A percentile compares a stretch with the other conserved stretches of the same genome.
Evolutionary conservation across 2,888 invertebrate genomes (phyloP).

Genomic region (Lycaena phlaeas): DNA sequence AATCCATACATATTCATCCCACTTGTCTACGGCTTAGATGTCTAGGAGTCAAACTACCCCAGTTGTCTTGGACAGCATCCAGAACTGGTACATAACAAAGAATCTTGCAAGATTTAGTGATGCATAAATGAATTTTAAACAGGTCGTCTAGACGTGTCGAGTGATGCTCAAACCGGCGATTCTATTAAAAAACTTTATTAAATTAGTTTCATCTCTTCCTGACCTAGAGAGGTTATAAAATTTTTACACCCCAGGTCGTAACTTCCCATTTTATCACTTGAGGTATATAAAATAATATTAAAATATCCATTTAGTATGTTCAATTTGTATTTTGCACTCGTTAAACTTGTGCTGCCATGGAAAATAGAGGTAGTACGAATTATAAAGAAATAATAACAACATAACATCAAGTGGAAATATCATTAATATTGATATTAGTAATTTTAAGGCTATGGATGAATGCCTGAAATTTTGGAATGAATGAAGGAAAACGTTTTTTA

Average conservation of each 20-base stretch:
- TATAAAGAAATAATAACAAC: too few relatives aligned
- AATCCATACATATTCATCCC: too few relatives aligned
- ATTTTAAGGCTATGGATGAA: too few relatives aligned
- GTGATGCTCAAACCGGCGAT: constrained; percentile 2
- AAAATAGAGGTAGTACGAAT: too few relatives aligned
- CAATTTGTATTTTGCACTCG: too few relatives aligned
- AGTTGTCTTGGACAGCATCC: constrained; percentile 16
- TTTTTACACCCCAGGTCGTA: constrained; percentile 3
- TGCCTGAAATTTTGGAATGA: too few relatives aligned
- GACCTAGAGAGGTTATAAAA: not conserved
- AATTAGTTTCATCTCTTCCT: constrained; percentile 4
- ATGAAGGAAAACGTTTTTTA: too few relatives aligned
- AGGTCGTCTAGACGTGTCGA: constrained; percentile 9
- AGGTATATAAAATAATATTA: not conserved
- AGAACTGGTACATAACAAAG: constrained; percentile 16
- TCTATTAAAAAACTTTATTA: constrained; percentile 6
- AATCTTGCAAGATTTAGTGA: constrained; percentile 21
- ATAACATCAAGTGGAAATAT: too few relatives aligned
- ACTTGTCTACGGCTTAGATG: not conserved
- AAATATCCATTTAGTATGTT: too few relatives aligned
- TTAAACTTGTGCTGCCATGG: too few relatives aligned
- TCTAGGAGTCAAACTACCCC: not conserved
- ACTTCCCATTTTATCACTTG: not conserved
- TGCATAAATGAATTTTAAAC: constrained; percentile 30
- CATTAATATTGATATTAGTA: too few relatives aligned